phyloP scores from a whole-genome alignment of 2,888 invertebrate species.

The Acrobasis repandana region DNA sequence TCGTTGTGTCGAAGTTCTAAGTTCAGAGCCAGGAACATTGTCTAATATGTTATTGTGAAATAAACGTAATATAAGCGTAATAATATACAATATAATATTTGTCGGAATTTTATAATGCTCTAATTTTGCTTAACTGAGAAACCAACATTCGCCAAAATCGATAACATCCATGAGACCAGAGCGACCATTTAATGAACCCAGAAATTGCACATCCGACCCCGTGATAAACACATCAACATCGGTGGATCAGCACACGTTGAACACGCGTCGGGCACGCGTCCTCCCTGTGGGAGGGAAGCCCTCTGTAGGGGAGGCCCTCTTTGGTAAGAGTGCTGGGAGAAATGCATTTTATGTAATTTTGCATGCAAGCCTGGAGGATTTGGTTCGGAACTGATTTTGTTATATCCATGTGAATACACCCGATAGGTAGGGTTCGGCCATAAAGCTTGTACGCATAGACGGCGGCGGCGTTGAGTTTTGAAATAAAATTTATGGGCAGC shows the following conservation, averaged over 20 bases:
- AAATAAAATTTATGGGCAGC: too few relatives aligned
- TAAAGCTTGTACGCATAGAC: background rate
- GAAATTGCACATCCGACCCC: slow-evolving; percentile 38
- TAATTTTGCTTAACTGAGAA: background rate
- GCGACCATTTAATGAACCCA: slow-evolving; percentile 22
- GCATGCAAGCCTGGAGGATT: slow-evolving; percentile 9
- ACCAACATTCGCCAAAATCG: slow-evolving; percentile 8
- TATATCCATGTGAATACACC: slow-evolving; percentile 1
- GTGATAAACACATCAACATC: slow-evolving; percentile 43
- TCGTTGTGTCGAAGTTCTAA: too few relatives aligned
- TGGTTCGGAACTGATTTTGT: slow-evolving; percentile 13
- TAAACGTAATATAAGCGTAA: too few relatives aligned
- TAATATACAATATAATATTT: too few relatives aligned
- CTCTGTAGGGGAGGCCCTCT: slow-evolving; percentile 28
- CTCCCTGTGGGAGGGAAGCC: slow-evolving; percentile 31
- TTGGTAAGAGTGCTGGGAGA: slow-evolving; percentile 2
- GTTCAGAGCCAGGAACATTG: too few relatives aligned
- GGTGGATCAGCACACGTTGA: slow-evolving; percentile 38
- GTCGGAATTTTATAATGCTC: background rate
- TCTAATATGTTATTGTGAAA: too few relatives aligned
- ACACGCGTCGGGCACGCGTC: slow-evolving; percentile 54
- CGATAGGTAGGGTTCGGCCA: slow-evolving; percentile 1
- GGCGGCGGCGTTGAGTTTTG: too few relatives aligned
- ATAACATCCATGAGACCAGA: slow-evolving; percentile 4
- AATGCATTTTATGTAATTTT: slow-evolving; percentile 5